Conservation (phyloP, 2,797 vertebrate species). For the Phoxinus dragarum region DNA sequence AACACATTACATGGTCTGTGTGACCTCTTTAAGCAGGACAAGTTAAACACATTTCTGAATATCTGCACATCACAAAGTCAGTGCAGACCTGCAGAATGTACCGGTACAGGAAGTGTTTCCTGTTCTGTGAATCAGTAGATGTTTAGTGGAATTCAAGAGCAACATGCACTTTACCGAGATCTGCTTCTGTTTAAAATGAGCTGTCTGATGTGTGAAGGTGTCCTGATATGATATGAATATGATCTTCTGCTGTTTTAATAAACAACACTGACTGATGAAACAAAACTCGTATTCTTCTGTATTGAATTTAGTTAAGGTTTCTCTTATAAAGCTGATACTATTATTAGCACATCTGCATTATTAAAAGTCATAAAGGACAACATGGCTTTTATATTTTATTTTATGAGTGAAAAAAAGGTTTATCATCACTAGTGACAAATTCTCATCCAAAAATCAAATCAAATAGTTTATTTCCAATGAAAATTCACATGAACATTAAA, state of each 20-base stretch:
- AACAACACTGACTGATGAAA: neutral
- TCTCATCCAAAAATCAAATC: neutral
- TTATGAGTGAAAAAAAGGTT: neutral
- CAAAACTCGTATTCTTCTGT: neutral
- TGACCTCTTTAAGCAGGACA: neutral
- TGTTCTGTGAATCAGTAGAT: constrained; percentile 47
- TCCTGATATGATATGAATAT: neutral
- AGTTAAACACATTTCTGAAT: constrained; percentile 9
- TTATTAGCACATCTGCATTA: constrained; percentile 1
- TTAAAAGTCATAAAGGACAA: constrained; percentile 22
- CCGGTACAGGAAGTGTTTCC: constrained; percentile 42
- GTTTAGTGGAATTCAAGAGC: constrained; percentile 29
- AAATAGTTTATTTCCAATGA: neutral
- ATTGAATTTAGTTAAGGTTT: neutral
- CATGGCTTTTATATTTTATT: neutral
- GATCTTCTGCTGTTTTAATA: neutral
- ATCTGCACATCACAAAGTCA: constrained; percentile 4
- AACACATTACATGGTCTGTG: constrained; percentile 2
- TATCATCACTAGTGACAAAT: neutral
- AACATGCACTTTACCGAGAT: neutral
- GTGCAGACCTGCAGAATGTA: constrained; percentile 1
- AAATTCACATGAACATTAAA: neutral
- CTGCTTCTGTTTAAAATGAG: neutral
- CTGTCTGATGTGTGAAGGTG: neutral
- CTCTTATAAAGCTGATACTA: neutral